Conservation (phyloP, 2,113 vertebrate genomes). For the Chlorodrepanis virens region DNA sequence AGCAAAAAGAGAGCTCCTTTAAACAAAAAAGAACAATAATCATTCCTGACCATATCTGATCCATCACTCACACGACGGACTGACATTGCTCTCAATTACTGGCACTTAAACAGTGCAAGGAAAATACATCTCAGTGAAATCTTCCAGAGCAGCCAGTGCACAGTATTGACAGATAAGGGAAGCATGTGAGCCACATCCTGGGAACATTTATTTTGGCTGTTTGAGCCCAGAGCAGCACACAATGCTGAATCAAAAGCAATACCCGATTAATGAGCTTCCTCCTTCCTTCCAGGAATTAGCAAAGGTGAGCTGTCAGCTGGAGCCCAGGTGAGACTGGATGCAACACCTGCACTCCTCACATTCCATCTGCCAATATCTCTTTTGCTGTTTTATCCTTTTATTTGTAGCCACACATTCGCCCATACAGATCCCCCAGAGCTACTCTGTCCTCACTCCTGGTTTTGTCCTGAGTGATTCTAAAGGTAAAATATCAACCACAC, state of each 20-base stretch:
- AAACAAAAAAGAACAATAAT: background rate
- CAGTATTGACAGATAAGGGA: background rate
- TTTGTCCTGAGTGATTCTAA: background rate
- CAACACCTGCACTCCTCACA: background rate
- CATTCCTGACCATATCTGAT: background rate
- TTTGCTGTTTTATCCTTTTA: background rate
- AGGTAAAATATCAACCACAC: background rate
- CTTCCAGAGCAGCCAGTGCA: background rate
- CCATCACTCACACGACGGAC: background rate
- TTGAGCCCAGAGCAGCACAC: background rate
- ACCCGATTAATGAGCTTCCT: background rate
- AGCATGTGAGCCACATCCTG: background rate
- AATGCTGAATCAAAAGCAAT: background rate
- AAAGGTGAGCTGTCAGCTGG: background rate
- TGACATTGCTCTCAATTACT: background rate
- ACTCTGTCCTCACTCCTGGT: fast-evolving
- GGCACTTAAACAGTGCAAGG: background rate
- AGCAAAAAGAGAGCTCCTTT: background rate
- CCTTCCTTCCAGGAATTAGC: background rate
- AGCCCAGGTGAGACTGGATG: background rate
- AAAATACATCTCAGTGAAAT: background rate
- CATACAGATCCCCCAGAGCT: background rate
- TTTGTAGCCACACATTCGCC: background rate
- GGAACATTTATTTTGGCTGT: background rate
- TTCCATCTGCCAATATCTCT: background rate